Evolutionary conservation across 1,140 invertebrate genomes (phyloP), one percentile per base, ranked within the genome.

Genomic region (Camponotus floridanus): DNA sequence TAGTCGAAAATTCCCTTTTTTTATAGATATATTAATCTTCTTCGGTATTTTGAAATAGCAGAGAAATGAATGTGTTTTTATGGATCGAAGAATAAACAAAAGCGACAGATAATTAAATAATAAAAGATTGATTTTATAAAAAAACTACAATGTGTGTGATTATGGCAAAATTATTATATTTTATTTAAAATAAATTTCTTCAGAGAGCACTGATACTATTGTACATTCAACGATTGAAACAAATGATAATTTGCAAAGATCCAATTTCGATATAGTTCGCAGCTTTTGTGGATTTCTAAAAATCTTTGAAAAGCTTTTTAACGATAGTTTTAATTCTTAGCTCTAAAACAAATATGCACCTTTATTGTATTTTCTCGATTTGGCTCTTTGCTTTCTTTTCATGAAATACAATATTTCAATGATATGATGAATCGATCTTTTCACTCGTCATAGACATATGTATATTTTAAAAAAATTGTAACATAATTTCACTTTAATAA

Each of bases 311-410:
- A 57, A 6, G 0, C 57, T 5, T 57, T 57, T 73, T 33, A 36
- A 45, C 31, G 31, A 18, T 8, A 71, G 51, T 33, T 73, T 73
- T 26, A 39, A 59, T 31, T 57, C 33, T 33, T 73, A 51, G 70
- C 48, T 8, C 31, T 2, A 57, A 73, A 73, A 73, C 33, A 73
- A 59, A 3, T 48, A 70, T 26, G 7, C 45, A 11, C 21, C 18
- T 57, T 73, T 73, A 39, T 31, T 33, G 31, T 73, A 59, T 33
- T 59, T 36, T 36, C 33, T 6, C n/a, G 33, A 59, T 59, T 74
- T 74, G 51, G 55, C 71, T 39, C 3, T n/a, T 21, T 74, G 59
- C 36, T 26, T 59, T 55, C 36, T 74, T 36, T 74, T 74, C 8
- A 7, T 7, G 1, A 74, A 74, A 39, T 74, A 61, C 59, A 74